Evolutionary conservation across 1,140 invertebrate species (phyloP), one percentile per base, ranked within the genome.

Genomic region (Drosophila tristis): DNA sequence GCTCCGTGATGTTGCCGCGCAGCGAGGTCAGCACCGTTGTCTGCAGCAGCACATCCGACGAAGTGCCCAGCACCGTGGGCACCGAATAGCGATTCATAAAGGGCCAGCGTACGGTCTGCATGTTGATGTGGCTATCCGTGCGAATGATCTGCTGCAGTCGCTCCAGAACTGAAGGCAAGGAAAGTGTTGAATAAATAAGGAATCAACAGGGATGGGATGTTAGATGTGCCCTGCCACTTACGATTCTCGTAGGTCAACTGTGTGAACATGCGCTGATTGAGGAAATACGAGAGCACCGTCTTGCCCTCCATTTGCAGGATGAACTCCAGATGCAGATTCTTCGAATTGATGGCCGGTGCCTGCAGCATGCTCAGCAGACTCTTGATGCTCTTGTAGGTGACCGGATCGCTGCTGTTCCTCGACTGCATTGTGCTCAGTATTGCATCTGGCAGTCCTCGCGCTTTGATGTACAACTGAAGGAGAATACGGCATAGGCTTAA

Each of bases 251-350:
- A 92, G 65, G 90, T 92, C 61, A 92, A 61, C 48, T 93, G 92
- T 15, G 92, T 74, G 61, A 94, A 93, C 66, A 92, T 93, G 31
- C 93, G 93, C 67, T 93, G 92, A 75, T 94, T 94, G 29, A 94
- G 90, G 72, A 94, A 93, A 63, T 94, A 92, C n/a, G 93, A 94
- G 4, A 94, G 82, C 31, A 95, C 93, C 20, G 94, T 93, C 77
- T 94, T 94, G 49, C 93, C 93, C 82, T 95, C 94, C 80, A 94
- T 91, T 76, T 93, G 93, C 13, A 93, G 80, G 54, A 95, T 94
- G 26, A 94, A 87, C 81, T 95, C 94, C 26, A 95, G 80, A 66
- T 95, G 94, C 8, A 94, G 80, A 20, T 93, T 90, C 54, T 93
- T 93, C 0, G 80, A 89, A 9, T 73, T 62, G 43, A 92, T 90